These are phyloP conservation scores for Diphyllodes magnificus DNA, from an alignment of 2,113 vertebrate species.

Conservation along the genomic window DNA sequence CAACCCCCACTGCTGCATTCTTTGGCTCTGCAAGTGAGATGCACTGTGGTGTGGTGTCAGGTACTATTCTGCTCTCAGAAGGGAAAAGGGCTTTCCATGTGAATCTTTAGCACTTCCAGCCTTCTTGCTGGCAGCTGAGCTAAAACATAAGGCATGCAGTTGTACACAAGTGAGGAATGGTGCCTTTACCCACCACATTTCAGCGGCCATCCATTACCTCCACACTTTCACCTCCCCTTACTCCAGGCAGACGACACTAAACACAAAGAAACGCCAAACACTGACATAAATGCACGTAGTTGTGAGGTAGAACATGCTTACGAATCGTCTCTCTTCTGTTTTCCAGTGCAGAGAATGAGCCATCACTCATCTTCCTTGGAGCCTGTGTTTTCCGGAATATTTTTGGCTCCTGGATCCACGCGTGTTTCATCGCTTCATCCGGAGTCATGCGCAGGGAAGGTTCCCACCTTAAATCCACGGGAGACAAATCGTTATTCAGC, in stretches of 20 bases:
- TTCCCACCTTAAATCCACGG: slow-evolving; percentile 80
- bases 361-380: slow-evolving; percentile 64
- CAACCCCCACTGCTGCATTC: not conserved
- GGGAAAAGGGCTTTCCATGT: not conserved
- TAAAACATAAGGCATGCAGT: not conserved
- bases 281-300: not conserved
- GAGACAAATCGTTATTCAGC: not conserved
- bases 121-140: not conserved
- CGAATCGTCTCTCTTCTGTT: slow-evolving; percentile 50
- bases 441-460: slow-evolving; percentile 89
- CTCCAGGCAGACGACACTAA: not conserved
- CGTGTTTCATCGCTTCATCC: slow-evolving; percentile 84
- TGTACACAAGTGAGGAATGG: not conserved
- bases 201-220: not conserved
- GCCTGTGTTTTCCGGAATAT: slow-evolving; percentile 70
- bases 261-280: not conserved
- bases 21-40: not conserved
- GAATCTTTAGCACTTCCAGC: not conserved
- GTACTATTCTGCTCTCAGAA: not conserved
- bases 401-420: slow-evolving; percentile 85
- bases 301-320: not conserved
- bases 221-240: not conserved
- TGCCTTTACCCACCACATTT: not conserved
- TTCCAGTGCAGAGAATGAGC: slow-evolving; percentile 38
- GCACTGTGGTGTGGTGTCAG: not conserved